Evolutionary conservation across 2,888 invertebrate species (phyloP).

Genomic region (Scrobipalpa costella): DNA sequence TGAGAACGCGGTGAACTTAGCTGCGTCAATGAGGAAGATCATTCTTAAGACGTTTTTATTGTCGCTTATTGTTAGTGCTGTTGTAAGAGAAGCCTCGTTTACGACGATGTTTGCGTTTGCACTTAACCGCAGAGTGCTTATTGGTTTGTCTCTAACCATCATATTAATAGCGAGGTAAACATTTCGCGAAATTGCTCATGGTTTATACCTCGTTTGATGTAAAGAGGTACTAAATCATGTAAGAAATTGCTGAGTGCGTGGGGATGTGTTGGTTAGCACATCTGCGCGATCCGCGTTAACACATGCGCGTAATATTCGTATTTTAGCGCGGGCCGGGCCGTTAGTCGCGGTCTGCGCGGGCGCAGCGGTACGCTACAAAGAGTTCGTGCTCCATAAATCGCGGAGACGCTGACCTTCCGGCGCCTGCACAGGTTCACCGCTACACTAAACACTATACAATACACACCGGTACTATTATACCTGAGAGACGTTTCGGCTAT

Average conservation of each 20-base stretch:
- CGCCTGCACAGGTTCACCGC: constrained; percentile 30
- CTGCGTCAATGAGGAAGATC: not conserved
- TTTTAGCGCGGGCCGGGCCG: not conserved
- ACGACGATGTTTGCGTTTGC: not conserved
- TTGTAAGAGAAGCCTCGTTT: not conserved
- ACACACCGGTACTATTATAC: not conserved
- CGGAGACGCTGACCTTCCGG: constrained; percentile 59
- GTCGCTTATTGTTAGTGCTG: not conserved
- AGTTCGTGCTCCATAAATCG: constrained; percentile 73
- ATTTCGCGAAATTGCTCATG: constrained; percentile 2
- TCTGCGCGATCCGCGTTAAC: not conserved
- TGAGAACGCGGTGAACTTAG: not conserved
- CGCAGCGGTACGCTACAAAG: constrained; percentile 66
- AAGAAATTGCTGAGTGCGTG: not conserved
- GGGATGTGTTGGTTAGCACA: not conserved
- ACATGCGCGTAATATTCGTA: constrained; percentile 5
- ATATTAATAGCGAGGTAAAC: not conserved
- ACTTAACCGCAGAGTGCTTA: not conserved
- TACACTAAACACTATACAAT: not conserved
- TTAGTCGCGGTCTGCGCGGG: constrained; percentile 46
- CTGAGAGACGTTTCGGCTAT: no score
- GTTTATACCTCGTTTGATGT: not conserved
- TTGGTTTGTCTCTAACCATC: constrained; percentile 1
- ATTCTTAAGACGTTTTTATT: not conserved
- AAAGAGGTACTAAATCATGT: not conserved